Evolutionary conservation across 2,888 invertebrate genomes (phyloP), one percentile per base, ranked within the genome.

Genomic region (Adelphocoris suturalis): DNA sequence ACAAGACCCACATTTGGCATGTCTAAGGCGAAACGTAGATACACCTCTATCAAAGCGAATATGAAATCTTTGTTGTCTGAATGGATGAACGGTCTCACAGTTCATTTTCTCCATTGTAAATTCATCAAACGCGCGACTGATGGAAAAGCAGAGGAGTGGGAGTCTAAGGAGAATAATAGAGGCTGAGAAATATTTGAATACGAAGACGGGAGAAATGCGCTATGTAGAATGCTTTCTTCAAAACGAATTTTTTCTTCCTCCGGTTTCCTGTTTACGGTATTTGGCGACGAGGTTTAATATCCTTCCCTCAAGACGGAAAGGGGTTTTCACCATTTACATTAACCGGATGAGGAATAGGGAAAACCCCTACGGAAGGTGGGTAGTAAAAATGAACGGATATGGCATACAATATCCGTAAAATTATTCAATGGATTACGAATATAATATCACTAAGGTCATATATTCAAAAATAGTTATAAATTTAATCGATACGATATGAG

Each of bases 121-220:
- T 86, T 86, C 86, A 86, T 86, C 86, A 86, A 86, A 85, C 61
- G 86, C 75, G 0, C 16, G 48, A 23, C 61, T 19, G 46, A 68
- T 75, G 68, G 86, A 61, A 61, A n/a, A 16, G 82, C 52, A 52
- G 37, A 80, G 80, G 52, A 48, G 55, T 19, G 11, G 47, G 78
- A 37, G 78, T 46, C 0, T 16, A 86, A 86, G 75, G 86, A 55
- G 86, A 68, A 86, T 75, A 75, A 68, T n/a, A 47, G 46, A 61
- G 85, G 85, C 80, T 82, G 57, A 48, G 86, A 68, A 86, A 86
- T 75, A 86, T 86, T 86, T 86, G 86, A 86, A 86, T 86, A 75
- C 46, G 75, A 19, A 75, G 48, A 14, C 23, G 23, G 48, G 47
- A 23, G 11, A 23, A 78, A 16, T 28, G 78, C 16, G 78, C 37